Conservation (phyloP, 2,888 invertebrate species). For the Orchestes rusci region DNA sequence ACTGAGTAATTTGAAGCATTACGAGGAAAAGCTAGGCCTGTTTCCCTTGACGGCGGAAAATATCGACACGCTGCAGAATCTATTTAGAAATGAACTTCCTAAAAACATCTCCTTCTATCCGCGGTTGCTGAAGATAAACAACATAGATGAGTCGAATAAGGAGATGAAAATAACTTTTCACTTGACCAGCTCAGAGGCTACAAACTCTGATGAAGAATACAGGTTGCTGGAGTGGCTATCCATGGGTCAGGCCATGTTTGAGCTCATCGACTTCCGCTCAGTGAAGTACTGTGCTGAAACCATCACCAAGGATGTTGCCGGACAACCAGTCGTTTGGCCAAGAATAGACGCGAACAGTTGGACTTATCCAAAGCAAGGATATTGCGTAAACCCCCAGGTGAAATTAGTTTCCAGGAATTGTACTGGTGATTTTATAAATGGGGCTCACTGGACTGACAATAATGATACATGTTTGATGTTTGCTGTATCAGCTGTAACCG, state of each 20-base stretch:
- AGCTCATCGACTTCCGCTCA: slow-evolving; percentile 22
- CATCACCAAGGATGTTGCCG: slow-evolving; percentile 5
- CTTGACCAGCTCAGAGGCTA: slow-evolving; percentile 15
- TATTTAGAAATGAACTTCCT: slow-evolving; percentile 19
- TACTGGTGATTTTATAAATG: slow-evolving; percentile 49
- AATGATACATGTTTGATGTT: slow-evolving; percentile 22
- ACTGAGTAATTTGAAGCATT: slow-evolving; percentile 23
- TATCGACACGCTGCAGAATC: slow-evolving; percentile 20
- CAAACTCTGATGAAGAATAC: slow-evolving; percentile 12
- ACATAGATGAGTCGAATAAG: slow-evolving; percentile 24
- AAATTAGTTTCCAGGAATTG: slow-evolving; percentile 51
- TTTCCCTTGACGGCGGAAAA: slow-evolving; percentile 26
- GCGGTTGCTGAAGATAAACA: slow-evolving; percentile 29
- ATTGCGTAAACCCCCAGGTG: slow-evolving; percentile 50
- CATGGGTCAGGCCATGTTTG: slow-evolving; percentile 12
- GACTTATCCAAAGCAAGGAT: slow-evolving; percentile 23
- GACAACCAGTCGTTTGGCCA: slow-evolving; percentile 26
- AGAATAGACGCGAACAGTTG: slow-evolving; percentile 10
- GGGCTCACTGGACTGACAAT: slow-evolving; percentile 49
- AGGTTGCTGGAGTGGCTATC: slow-evolving; percentile 7
- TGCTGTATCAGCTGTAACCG: slow-evolving; percentile 9
- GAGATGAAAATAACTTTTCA: slow-evolving; percentile 29
- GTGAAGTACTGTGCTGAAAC: slow-evolving; percentile 24
- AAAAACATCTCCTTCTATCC: slow-evolving; percentile 19
- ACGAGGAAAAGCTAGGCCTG: slow-evolving; percentile 13